Evolutionary conservation across 2,797 vertebrate species (phyloP), one percentile per base, ranked within the genome.

Genomic region (Chelon auratus): DNA sequence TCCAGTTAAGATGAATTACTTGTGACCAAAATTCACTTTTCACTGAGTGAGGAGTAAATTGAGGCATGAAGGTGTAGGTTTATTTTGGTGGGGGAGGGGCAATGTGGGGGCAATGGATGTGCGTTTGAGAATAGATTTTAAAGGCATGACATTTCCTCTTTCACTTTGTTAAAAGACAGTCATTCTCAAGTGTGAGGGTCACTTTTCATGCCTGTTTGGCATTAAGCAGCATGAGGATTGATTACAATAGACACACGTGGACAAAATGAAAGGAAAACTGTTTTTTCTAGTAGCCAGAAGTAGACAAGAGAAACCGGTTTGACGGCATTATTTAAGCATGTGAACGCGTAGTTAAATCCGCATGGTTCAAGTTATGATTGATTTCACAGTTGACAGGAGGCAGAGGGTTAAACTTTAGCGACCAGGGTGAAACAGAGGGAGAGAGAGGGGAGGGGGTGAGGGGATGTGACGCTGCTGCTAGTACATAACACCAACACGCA

Each of bases 401-500:
- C 42, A 55, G 40, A 17, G 75, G 68, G 75, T 81, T 85, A 78
- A 89, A 40, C 30, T 8, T 5, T 33, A 33, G 30, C 5, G 5
- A 33, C 30, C 30, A 33, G 30, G 30, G 30, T 33, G 30, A 33
- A 33, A 33, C 5, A 33, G 30, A 33, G 30, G 3, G 30, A 8
- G 30, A 33, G 30, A 26, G 24, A 26, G 24, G 24, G 24, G 2
- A 69, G 54, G 30, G 47, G 54, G 9, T 54, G 65, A 80, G 77
- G 77, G 88, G 87, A 81, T 62, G 82, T 92, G 89, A 93, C 92
- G 90, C 80, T 4, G 42, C 74, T 12, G 42, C 72, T 30, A 10
- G 59, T 90, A 92, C 91, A 91, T 86, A 92, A 89, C 89, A 85
- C 36, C 85, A 76, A 72, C 77, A 80, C 85, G 56, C 72, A 62